phyloP scores from a whole-genome alignment of 2,888 invertebrate genomes.

The Drosophila barbarae region DNA sequence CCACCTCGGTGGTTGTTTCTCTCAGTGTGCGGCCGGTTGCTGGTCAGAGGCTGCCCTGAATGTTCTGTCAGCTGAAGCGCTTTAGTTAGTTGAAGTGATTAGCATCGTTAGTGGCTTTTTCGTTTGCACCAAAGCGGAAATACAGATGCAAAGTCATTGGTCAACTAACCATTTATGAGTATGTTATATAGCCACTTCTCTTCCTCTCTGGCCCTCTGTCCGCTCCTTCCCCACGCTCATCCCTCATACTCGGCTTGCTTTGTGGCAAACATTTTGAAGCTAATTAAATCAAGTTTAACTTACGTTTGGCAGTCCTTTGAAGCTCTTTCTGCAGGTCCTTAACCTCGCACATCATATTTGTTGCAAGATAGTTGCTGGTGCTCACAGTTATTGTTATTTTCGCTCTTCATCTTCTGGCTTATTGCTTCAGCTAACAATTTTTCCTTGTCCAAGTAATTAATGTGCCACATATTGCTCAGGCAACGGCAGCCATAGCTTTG shows the following conservation, averaged over 20 bases:
- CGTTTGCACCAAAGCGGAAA: constrained; percentile 69
- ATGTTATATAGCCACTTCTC: constrained; percentile 17
- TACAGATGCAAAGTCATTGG: constrained; percentile 58
- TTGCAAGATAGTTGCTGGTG: constrained; percentile 7
- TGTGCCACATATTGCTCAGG: constrained; percentile 30
- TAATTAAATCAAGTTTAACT: constrained; percentile 48
- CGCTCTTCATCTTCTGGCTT: constrained; percentile 10
- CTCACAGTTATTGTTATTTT: constrained; percentile 11
- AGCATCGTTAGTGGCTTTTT: constrained; percentile 73
- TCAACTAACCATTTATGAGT: constrained; percentile 52
- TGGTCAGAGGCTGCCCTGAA: constrained; percentile 35
- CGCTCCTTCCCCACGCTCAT: not conserved
- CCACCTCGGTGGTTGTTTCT: constrained; percentile 3
- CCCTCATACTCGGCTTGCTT: constrained; percentile 19
- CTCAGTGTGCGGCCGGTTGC: constrained; percentile 13
- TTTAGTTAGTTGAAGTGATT: constrained; percentile 73
- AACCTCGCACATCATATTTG: not conserved
- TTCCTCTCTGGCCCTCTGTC: constrained; percentile 1
- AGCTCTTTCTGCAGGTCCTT: not conserved
- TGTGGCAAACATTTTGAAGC: constrained; percentile 38
- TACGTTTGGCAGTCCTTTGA: constrained; percentile 25
- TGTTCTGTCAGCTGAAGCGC: constrained; percentile 60
- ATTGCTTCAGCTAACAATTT: constrained; percentile 1
- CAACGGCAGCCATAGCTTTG: constrained; percentile 10
- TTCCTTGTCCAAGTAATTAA: constrained; percentile 24